Base-by-base conservation (phyloP, 2,113 vertebrate species). In the Indri indri region DNA sequence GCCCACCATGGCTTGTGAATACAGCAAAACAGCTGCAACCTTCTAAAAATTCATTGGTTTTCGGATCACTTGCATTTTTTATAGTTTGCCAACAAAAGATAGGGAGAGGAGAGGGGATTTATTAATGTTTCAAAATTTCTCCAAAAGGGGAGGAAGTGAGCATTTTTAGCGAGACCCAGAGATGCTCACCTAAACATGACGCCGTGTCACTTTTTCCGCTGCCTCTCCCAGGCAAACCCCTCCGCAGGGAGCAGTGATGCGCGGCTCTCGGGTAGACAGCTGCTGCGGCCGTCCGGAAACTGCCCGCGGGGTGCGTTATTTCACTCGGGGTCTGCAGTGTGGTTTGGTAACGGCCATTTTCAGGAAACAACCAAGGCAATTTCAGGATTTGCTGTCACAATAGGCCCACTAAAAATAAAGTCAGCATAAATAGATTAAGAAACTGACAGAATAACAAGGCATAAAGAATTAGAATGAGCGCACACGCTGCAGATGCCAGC, bases 1-100 rank as follows among this genome's bases (percentile, higher is more conserved):
- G 54, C 97, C 95, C 94, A 40, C 97, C 91, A 88, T 50, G 97
- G 95, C 98, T 98, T 95, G 85, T 97, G 97, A 98, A 98, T 91
- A 95, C 92, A 88, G 93, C 95, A 92, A 97, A 98, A 92, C 98
- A 98, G 98, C 98, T 98, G 98, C 97, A 98, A 97, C 98, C 97
- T 98, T 98, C 98, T 96, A 97, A 97, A 98, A 98, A 98, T 98
- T 98, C 97, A 98, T 98, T 98, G 97, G 97, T 98, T 99, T 98
- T 98, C 95, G 96, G 97, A 96, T 98, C 96, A 98, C 98, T 98
- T 98, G 98, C 98, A 98, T 98, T 98, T 98, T 98, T 98, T 98
- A 97, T 96, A 96, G 97, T 98, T 98, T 98, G 98, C 98, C 98
- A 98, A 98, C 98, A 98, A 98, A 98, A 98, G 98, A 98, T 91